phyloP scores from a whole-genome alignment of 2,797 vertebrate genomes.

The Chelidonichthys spinosus region DNA sequence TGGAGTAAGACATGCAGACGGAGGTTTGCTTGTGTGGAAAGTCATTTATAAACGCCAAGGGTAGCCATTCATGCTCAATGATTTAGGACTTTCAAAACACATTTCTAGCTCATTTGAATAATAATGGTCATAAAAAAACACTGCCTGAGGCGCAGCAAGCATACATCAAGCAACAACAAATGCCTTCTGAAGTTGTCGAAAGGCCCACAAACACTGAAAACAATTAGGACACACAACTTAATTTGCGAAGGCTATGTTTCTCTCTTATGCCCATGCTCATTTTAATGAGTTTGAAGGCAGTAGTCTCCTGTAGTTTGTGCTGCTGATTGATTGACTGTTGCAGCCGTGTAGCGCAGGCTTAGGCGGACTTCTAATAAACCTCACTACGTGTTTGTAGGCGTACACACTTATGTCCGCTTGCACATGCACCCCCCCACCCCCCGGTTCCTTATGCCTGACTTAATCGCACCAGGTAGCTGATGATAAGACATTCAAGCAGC shows the following conservation, averaged over 20 bases:
- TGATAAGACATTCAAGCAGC: conserved; percentile 63
- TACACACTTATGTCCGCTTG: conserved; percentile 56
- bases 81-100: conserved; percentile 88
- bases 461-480: conserved; percentile 73
- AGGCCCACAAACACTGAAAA: conserved; percentile 82
- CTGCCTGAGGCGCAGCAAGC: conserved; percentile 77
- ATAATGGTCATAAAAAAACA: conserved; percentile 87
- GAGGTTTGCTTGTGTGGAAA: conserved; percentile 84
- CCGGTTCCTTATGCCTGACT: conserved; percentile 60
- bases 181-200: conserved; percentile 83
- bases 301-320: conserved; percentile 69
- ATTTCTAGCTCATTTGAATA: conserved; percentile 88
- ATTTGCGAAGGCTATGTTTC: conserved; percentile 79
- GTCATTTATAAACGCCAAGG: conserved; percentile 87
- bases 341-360: conserved; percentile 59
- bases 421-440: conserved; percentile 35
- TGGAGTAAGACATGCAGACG: conserved; percentile 75
- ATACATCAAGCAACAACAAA: conserved; percentile 85
- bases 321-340: conserved; percentile 81
- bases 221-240: conserved; percentile 84
- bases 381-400: conserved; percentile 49
- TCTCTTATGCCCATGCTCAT: conserved; percentile 74
- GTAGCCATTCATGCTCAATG: conserved; percentile 86
- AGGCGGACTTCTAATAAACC: conserved; percentile 76
- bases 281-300: conserved; percentile 85